Evolutionary conservation across 2,888 invertebrate genomes (phyloP).

Genomic region (Bimastos eiseni): DNA sequence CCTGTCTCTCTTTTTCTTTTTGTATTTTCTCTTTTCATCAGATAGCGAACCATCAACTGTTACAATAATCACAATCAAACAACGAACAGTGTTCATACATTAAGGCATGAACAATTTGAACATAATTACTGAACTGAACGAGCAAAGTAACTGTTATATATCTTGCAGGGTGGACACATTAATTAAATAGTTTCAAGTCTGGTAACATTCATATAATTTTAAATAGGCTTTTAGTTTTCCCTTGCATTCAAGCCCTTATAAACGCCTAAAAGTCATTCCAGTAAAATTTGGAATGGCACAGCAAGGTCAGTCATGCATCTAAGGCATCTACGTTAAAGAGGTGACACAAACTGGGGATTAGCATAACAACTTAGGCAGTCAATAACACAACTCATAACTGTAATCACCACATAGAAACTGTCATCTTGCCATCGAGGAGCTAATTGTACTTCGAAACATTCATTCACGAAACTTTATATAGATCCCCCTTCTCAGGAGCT

Average conservation of each 20-base stretch:
- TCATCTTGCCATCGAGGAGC: neutral
- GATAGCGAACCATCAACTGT: neutral
- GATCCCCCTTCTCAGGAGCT: no score
- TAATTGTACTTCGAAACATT: no score
- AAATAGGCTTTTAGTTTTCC: neutral
- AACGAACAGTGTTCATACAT: neutral
- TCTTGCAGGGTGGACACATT: neutral
- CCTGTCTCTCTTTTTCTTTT: constrained; percentile 13
- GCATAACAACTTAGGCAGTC: neutral
- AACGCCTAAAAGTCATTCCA: no score
- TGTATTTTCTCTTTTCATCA: neutral
- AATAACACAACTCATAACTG: neutral
- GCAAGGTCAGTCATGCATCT: neutral
- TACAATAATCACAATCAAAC: neutral
- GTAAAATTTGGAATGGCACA: neutral
- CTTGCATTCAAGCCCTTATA: neutral
- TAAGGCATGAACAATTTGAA: neutral
- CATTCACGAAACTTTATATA: no score
- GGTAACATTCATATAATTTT: neutral
- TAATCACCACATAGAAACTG: neutral
- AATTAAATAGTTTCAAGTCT: neutral
- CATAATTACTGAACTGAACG: neutral
- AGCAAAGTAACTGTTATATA: neutral
- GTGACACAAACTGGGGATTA: neutral
- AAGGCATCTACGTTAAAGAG: neutral